phyloP scores from a whole-genome alignment of 2,113 vertebrate genomes.

The Urocynchramus pylzowi region DNA sequence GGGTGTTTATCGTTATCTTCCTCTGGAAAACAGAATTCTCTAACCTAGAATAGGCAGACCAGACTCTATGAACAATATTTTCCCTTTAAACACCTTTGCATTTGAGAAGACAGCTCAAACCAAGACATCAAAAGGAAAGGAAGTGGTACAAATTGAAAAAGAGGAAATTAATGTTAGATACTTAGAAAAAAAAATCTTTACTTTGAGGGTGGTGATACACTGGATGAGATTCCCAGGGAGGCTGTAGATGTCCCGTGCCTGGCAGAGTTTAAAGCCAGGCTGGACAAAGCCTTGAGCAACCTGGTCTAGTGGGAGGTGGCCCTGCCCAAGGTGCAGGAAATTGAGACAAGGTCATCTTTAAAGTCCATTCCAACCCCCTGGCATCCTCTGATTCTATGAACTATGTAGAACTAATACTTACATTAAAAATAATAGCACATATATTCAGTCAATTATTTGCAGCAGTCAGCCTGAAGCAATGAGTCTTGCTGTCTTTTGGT shows the following conservation, averaged over 20 bases:
- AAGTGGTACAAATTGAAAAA: not conserved
- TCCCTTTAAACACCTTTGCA: not conserved
- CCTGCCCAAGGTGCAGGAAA: rapidly evolving
- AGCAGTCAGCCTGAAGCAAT: not conserved
- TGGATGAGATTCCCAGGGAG: not conserved
- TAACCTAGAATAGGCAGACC: not conserved
- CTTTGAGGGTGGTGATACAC: not conserved
- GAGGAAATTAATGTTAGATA: not conserved
- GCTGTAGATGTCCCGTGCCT: rapidly evolving
- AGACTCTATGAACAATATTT: not conserved
- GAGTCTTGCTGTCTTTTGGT: not conserved
- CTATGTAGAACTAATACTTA: not conserved
- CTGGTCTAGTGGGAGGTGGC: not conserved
- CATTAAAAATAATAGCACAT: not conserved
- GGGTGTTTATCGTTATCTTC: not conserved
- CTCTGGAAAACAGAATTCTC: not conserved
- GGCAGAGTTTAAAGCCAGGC: not conserved
- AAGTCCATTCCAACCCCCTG: not conserved
- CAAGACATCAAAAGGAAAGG: not conserved
- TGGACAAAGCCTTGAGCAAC: not conserved
- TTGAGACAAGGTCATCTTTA: not conserved
- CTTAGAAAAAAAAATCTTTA: not conserved
- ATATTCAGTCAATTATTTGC: not conserved
- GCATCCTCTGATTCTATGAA: not conserved
- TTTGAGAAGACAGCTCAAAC: not conserved